Conservation (phyloP, 2,888 invertebrate species). For the Pristionchus arcanus region DNA sequence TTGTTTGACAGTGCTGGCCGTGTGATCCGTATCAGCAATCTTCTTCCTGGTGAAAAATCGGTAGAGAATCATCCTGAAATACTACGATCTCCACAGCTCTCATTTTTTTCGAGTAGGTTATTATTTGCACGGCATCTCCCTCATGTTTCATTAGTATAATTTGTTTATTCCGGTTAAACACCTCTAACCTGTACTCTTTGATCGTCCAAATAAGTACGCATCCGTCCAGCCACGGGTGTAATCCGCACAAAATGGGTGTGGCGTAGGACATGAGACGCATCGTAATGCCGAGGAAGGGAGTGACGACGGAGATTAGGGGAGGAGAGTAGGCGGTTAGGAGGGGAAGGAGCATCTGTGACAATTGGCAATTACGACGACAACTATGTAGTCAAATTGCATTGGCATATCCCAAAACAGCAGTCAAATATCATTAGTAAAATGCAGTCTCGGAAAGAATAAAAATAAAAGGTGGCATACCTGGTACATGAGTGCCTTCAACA, state of each 20-base stretch:
- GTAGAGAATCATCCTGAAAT: background rate
- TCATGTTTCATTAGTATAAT: too few relatives aligned
- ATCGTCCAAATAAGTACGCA: conserved; percentile 11
- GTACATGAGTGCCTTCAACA: conserved; percentile 30
- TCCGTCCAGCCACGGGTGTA: conserved; percentile 28
- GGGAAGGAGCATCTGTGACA: conserved; percentile 14
- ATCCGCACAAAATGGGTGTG: background rate
- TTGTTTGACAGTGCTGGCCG: too few relatives aligned
- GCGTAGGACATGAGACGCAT: background rate
- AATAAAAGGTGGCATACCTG: background rate
- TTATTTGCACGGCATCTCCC: too few relatives aligned
- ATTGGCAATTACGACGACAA: background rate
- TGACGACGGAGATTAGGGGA: conserved; percentile 17
- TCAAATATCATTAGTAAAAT: too few relatives aligned
- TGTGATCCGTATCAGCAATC: too few relatives aligned
- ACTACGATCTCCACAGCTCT: background rate
- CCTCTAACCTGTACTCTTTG: conserved; percentile 42
- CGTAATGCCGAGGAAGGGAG: conserved; percentile 10
- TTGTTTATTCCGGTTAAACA: too few relatives aligned
- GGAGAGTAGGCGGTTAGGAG: conserved; percentile 13
- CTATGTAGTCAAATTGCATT: too few relatives aligned
- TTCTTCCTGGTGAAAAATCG: too few relatives aligned
- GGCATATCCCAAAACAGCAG: too few relatives aligned
- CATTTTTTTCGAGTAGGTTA: too few relatives aligned
- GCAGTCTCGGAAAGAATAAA: too few relatives aligned